Conservation (phyloP, 2,113 vertebrate genomes). For the Solenodon paradoxus region DNA sequence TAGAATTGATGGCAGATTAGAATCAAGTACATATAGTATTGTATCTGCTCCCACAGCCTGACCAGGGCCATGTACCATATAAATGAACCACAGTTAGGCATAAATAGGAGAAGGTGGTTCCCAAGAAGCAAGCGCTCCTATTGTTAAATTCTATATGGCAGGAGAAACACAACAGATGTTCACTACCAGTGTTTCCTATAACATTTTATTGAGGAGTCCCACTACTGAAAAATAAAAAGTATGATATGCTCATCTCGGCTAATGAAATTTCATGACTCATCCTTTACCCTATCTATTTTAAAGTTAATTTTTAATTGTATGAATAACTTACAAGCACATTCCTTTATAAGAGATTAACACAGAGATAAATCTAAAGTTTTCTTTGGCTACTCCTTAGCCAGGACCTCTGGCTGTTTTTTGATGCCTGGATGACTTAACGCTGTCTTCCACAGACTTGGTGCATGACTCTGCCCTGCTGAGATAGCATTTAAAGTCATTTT, state of each 20-base stretch:
- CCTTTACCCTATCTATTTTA: background rate
- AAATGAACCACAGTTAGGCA: background rate
- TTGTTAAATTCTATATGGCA: background rate
- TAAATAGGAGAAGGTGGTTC: background rate
- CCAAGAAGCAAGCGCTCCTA: background rate
- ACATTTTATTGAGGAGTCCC: background rate
- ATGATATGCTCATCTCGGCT: background rate
- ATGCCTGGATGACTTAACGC: background rate
- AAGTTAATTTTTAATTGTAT: constrained; percentile 28
- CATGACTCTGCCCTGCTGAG: background rate
- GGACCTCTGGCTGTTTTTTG: background rate
- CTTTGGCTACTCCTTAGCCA: background rate
- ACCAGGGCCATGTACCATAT: background rate
- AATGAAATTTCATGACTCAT: background rate
- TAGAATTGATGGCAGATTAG: too few relatives aligned
- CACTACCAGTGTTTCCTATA: background rate
- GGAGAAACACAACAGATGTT: background rate
- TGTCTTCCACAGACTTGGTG: background rate
- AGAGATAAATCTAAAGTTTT: background rate
- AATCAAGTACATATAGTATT: too few relatives aligned
- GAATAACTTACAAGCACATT: background rate
- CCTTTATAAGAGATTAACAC: background rate
- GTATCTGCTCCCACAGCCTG: background rate
- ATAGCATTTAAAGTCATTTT: background rate
- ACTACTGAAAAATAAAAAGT: background rate